Percentiles rank a stretch among this genome's conserved stretches.
Conservation (phyloP, 2,113 vertebrate genomes). For the Hippopotamus amphibius region DNA sequence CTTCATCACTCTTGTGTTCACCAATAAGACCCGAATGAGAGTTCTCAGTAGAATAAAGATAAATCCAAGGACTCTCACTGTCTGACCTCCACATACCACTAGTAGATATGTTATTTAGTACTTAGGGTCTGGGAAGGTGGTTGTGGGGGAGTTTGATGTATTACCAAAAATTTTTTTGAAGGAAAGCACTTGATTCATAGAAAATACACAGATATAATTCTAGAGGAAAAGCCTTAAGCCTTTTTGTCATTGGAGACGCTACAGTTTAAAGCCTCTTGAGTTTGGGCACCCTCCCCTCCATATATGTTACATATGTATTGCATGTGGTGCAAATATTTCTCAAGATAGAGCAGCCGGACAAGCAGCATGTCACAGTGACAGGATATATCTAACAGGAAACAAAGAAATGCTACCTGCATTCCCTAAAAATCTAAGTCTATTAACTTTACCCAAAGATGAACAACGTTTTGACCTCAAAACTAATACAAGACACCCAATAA, state of each 20-base stretch:
- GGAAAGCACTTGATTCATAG: neutral
- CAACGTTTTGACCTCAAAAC: neutral
- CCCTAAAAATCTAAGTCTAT: neutral
- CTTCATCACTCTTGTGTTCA: neutral
- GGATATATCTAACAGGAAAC: neutral
- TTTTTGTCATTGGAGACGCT: constrained; percentile 44
- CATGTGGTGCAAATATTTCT: neutral
- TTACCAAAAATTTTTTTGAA: neutral
- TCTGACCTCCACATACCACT: neutral
- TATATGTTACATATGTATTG: neutral
- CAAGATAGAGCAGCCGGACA: neutral
- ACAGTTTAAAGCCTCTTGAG: neutral
- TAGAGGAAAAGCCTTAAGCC: neutral
- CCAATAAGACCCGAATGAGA: neutral
- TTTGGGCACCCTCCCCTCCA: neutral
- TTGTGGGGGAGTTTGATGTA: neutral
- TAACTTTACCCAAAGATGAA: constrained; percentile 30
- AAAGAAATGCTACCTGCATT: neutral
- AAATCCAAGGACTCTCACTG: neutral
- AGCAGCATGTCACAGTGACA: neutral
- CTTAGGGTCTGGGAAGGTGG: neutral
- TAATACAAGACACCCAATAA: neutral
- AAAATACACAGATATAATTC: constrained; percentile 3
- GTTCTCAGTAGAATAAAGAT: neutral
- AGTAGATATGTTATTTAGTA: neutral